Evolutionary conservation across 2,113 vertebrate species (phyloP).

Genomic region (Herpailurus yagouaroundi): DNA sequence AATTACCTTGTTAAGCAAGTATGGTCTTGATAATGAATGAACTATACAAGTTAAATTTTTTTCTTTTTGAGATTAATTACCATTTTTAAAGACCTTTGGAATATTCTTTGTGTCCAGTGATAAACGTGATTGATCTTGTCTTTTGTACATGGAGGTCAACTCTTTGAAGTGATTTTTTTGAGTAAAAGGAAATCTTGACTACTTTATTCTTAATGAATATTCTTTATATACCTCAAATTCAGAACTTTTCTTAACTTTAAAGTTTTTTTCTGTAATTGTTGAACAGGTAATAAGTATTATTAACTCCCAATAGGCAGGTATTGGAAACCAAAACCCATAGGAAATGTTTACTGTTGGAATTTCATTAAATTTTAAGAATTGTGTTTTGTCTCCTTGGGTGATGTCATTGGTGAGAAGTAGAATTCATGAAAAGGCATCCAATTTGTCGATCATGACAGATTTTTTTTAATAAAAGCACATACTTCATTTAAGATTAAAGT

Average conservation of each 20-base stretch:
- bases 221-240: not conserved
- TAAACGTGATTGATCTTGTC: conserved; percentile 61
- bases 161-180: conserved; percentile 58
- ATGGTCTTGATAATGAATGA: conserved; percentile 82
- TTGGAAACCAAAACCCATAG: conserved; percentile 25
- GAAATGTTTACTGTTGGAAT: conserved; percentile 40
- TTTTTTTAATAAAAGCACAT: not conserved
- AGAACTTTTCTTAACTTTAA: conserved; percentile 26
- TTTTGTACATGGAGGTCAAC: conserved; percentile 74
- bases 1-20: conserved; percentile 84
- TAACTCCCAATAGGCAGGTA: conserved; percentile 3
- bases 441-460: not conserved
- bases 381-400: not conserved
- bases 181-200: conserved; percentile 75
- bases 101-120: conserved; percentile 62
- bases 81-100: conserved; percentile 70
- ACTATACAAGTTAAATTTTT: conserved; percentile 84
- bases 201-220: conserved; percentile 56
- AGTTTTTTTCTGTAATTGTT: conserved; percentile 20
- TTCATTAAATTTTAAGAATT: conserved; percentile 35
- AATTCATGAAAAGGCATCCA: not conserved
- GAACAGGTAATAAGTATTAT: not conserved
- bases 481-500: not conserved
- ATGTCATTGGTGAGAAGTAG: not conserved
- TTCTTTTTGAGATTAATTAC: conserved; percentile 80